Evolutionary conservation across 2,888 invertebrate genomes (phyloP).

Genomic region (Mellilla xanthometata): DNA sequence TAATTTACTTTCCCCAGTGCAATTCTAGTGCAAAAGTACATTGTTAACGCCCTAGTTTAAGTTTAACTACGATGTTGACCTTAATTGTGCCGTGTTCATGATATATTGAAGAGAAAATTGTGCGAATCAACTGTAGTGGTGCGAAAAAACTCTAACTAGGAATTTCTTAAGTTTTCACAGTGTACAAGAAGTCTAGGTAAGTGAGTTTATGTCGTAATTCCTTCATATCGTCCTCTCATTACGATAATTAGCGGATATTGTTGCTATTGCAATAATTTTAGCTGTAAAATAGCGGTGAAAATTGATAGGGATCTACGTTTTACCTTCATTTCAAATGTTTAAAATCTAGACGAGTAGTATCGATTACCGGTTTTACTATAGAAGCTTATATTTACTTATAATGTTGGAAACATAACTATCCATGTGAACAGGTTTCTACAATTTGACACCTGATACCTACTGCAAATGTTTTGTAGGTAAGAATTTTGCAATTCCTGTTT

Average conservation of each 20-base stretch:
- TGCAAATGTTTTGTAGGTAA: no score
- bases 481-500: no score
- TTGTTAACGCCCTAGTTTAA: background rate
- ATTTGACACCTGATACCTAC: background rate
- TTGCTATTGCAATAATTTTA: conserved; percentile 5
- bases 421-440: background rate
- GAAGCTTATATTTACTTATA: background rate
- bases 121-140: background rate
- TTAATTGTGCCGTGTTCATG: background rate
- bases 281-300: background rate
- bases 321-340: conserved; percentile 8
- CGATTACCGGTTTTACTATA: conserved; percentile 2
- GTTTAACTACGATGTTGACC: conserved; percentile 3
- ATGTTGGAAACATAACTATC: no score
- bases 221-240: conserved; percentile 1
- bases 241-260: conserved; percentile 10
- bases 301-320: background rate
- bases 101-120: background rate
- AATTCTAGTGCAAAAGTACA: background rate
- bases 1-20: conserved; percentile 3
- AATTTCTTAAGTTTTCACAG: conserved; percentile 7
- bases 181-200: conserved; percentile 12
- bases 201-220: conserved; percentile 11
- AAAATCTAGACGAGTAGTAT: background rate
- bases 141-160: background rate